These are phyloP conservation scores for Bactericera cockerelli DNA, from an alignment of 1,140 invertebrate genomes.

Conservation along the genomic window DNA sequence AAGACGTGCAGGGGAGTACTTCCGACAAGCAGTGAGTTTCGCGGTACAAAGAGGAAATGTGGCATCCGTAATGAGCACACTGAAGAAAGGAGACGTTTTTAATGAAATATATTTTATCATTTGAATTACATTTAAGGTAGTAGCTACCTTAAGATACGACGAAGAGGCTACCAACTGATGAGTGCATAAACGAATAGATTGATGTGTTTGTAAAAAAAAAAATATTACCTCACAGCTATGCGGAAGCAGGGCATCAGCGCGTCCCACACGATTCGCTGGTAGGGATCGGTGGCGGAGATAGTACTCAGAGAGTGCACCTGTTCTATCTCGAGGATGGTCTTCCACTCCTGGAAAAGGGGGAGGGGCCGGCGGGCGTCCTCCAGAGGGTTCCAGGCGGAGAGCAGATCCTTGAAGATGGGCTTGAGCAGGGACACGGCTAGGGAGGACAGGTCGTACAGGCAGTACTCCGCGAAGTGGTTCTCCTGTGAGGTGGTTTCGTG, in stretches of 20 bases:
- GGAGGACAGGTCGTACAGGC: slow-evolving; percentile 44
- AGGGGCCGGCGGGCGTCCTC: slow-evolving; percentile 41
- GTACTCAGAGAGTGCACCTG: slow-evolving; percentile 30
- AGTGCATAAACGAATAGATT: too few relatives aligned
- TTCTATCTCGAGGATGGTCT: slow-evolving; percentile 39
- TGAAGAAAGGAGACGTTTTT: too few relatives aligned
- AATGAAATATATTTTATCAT: too few relatives aligned
- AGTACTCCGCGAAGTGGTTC: slow-evolving; percentile 42
- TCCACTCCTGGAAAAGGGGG: slow-evolving; percentile 56
- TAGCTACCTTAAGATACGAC: too few relatives aligned
- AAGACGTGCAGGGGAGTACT: too few relatives aligned
- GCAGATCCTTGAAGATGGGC: slow-evolving; percentile 46
- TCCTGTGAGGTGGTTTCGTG: too few relatives aligned
- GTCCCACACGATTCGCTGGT: slow-evolving; percentile 72
- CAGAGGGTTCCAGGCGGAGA: slow-evolving; percentile 60
- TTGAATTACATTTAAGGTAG: too few relatives aligned
- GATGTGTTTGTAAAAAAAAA: too few relatives aligned
- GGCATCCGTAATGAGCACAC: too few relatives aligned
- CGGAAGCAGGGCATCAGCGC: slow-evolving; percentile 72
- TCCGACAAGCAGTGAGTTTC: too few relatives aligned
- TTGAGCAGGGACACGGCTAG: slow-evolving; percentile 46
- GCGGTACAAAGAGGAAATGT: too few relatives aligned
- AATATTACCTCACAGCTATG: slow-evolving; percentile 45
- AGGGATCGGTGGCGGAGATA: slow-evolving; percentile 45
- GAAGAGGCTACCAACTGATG: too few relatives aligned